A percentile compares a stretch with the other conserved stretches of the same genome.
Evolutionary conservation across 2,797 vertebrate species (phyloP).

Genomic region (Acanthis flammea): DNA sequence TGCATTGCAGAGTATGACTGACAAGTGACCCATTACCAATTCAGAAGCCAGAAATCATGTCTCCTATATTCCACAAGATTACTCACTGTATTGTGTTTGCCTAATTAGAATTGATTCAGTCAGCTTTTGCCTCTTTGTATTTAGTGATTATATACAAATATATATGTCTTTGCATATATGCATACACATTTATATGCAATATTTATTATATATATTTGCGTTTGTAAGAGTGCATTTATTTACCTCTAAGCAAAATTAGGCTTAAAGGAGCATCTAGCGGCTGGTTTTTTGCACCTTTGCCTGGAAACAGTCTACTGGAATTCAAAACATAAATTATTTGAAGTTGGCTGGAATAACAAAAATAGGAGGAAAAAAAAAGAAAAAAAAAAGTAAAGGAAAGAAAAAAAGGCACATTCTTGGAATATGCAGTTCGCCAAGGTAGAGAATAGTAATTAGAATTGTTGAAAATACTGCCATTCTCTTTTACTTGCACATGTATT

Average conservation of each 20-base stretch:
- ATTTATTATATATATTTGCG: neutral
- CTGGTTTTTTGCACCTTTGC: neutral
- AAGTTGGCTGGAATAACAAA: neutral
- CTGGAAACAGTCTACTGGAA: neutral
- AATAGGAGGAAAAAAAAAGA: rapidly evolving
- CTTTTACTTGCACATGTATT: neutral
- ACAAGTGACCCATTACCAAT: neutral
- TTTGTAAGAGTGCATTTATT: neutral
- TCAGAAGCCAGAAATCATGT: neutral
- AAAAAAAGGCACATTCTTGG: neutral
- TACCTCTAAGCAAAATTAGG: neutral
- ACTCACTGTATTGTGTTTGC: neutral
- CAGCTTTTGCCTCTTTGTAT: neutral
- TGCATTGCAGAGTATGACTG: neutral
- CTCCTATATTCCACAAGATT: neutral
- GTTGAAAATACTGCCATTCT: neutral
- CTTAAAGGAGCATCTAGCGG: neutral
- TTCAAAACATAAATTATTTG: neutral
- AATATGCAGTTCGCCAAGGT: neutral
- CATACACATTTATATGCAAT: neutral
- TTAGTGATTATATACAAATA: neutral
- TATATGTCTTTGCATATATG: neutral
- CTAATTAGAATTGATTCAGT: neutral
- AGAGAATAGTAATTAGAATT: neutral
- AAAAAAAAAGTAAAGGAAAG: too few species aligned